Conservation (phyloP, 1,140 invertebrate genomes). For the Achroia grisella region DNA sequence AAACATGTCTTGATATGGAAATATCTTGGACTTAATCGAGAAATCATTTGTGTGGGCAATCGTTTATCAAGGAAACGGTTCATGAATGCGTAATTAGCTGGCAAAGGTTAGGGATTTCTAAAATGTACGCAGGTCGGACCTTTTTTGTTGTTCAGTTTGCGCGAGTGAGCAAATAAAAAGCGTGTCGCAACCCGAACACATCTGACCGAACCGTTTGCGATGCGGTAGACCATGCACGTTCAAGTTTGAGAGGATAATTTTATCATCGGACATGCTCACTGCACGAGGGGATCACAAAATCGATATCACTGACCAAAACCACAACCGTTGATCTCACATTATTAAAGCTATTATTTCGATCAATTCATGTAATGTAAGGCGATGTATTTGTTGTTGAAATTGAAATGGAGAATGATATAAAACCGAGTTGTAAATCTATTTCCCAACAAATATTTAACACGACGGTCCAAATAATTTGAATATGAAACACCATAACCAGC, state of each 20-base stretch:
- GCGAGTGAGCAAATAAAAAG: constrained; percentile 45
- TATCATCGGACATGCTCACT: constrained; percentile 25
- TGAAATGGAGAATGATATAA: too few species aligned
- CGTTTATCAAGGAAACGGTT: constrained; percentile 49
- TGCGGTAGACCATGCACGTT: constrained; percentile 43
- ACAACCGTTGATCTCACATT: constrained; percentile 3
- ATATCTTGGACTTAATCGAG: constrained; percentile 63
- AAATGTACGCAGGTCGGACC: constrained; percentile 20
- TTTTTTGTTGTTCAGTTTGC: constrained; percentile 47
- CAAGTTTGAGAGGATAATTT: constrained; percentile 57
- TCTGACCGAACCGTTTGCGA: constrained; percentile 45
- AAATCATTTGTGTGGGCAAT: constrained; percentile 63
- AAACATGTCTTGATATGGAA: constrained; percentile 72
- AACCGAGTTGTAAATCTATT: not conserved
- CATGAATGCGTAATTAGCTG: constrained; percentile 54
- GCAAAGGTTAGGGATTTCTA: constrained; percentile 28
- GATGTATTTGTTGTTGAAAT: not conserved
- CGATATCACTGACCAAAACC: constrained; percentile 21
- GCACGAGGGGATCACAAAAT: constrained; percentile 22
- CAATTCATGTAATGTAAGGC: not conserved
- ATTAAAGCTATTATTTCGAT: too few species aligned
- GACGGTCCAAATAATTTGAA: constrained; percentile 20
- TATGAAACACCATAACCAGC: constrained; percentile 25
- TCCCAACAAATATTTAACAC: constrained; percentile 17
- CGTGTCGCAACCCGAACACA: constrained; percentile 38